Conservation (phyloP, 1,140 invertebrate species). For the Camponotus vicinus region DNA sequence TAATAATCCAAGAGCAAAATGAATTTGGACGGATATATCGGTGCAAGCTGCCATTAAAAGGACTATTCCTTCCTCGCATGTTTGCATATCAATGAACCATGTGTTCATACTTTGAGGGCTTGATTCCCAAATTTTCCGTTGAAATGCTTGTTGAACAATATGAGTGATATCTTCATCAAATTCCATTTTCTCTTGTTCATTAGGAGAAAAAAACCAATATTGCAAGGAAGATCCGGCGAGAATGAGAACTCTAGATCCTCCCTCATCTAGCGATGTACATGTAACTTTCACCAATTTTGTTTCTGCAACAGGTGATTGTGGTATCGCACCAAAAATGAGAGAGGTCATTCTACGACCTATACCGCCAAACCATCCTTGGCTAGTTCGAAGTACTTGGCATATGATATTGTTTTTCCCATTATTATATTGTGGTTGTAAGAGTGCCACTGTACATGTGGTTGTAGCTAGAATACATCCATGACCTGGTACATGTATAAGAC, state of each 20-base stretch:
- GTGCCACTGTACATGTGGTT: slow-evolving; percentile 95
- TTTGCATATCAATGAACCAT: slow-evolving; percentile 92
- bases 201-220: slow-evolving; percentile 88
- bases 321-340: slow-evolving; percentile 94
- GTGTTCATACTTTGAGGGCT: slow-evolving; percentile 85
- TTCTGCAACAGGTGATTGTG: slow-evolving; percentile 90
- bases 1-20: slow-evolving; percentile 88
- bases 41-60: slow-evolving; percentile 91
- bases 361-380: slow-evolving; percentile 95
- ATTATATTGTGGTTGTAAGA: slow-evolving; percentile 89
- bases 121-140: slow-evolving; percentile 87
- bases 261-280: slow-evolving; percentile 82
- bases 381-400: slow-evolving; percentile 91
- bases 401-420: slow-evolving; percentile 89
- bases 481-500: slow-evolving; percentile 90
- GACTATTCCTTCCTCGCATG: slow-evolving; percentile 89
- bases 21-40: slow-evolving; percentile 88
- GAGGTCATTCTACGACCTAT: slow-evolving; percentile 94
- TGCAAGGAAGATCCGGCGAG: slow-evolving; percentile 90
- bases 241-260: slow-evolving; percentile 88
- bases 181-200: slow-evolving; percentile 87
- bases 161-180: slow-evolving; percentile 89
- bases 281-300: slow-evolving; percentile 90
- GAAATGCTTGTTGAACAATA: slow-evolving; percentile 88
- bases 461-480: slow-evolving; percentile 95